Conservation (phyloP, 2,888 invertebrate species). For the Myathropa florea region DNA sequence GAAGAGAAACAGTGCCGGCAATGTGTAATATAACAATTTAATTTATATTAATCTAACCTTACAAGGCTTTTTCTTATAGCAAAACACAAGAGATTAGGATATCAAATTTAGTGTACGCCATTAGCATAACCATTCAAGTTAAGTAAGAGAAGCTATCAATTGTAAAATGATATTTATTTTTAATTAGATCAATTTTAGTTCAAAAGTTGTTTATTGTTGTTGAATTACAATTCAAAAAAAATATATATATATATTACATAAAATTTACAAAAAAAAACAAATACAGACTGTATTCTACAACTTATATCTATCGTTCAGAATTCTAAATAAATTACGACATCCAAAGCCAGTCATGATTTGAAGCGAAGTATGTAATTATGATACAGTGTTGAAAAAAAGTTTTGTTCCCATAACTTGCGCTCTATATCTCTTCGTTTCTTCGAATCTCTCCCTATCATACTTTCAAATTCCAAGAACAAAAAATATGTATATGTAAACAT, state of each 20-base stretch:
- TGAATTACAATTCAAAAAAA: slow-evolving; percentile 31
- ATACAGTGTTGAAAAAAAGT: slow-evolving; percentile 6
- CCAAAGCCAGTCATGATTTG: neutral
- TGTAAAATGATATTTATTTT: slow-evolving; percentile 35
- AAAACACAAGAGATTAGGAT: slow-evolving; percentile 47
- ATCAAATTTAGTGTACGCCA: slow-evolving; percentile 48
- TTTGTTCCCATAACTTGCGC: neutral
- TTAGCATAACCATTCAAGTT: slow-evolving; percentile 32
- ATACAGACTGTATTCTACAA: slow-evolving; percentile 31
- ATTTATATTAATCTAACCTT: slow-evolving; percentile 29
- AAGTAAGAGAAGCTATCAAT: slow-evolving; percentile 34
- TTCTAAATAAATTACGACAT: neutral
- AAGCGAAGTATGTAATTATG: neutral
- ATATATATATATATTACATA: slow-evolving; percentile 12
- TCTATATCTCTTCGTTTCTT: neutral
- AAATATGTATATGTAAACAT: neutral
- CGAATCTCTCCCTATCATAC: neutral
- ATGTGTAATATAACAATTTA: slow-evolving; percentile 75
- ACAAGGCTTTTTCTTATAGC: slow-evolving; percentile 56
- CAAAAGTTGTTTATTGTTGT: slow-evolving; percentile 47
- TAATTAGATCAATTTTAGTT: slow-evolving; percentile 44
- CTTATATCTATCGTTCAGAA: slow-evolving; percentile 6
- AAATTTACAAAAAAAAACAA: neutral
- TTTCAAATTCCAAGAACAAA: neutral
- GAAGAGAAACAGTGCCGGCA: slow-evolving; percentile 73